Evolutionary conservation across 2,797 vertebrate genomes (phyloP).

Genomic region (Sebastolobus altivelis): DNA sequence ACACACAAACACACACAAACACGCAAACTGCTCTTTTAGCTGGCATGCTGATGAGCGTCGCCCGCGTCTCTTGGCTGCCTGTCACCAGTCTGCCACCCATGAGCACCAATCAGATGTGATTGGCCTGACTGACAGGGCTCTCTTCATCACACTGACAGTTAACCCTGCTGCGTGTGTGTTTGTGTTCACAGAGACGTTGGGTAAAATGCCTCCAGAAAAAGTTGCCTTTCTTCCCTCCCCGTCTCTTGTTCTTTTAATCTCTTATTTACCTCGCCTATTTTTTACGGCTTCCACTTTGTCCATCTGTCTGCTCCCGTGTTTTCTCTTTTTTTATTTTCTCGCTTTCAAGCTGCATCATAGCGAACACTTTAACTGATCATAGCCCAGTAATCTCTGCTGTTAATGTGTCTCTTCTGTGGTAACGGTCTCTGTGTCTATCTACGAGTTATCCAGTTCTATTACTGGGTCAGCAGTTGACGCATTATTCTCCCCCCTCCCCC

Average conservation of each 20-base stretch:
- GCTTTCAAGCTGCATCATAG: conserved; percentile 67
- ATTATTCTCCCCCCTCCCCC: background rate
- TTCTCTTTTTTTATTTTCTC: conserved; percentile 38
- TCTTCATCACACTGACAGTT: conserved; percentile 84
- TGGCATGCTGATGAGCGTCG: conserved; percentile 84
- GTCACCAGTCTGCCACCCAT: conserved; percentile 85
- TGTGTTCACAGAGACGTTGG: conserved; percentile 69
- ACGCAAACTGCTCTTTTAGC: conserved; percentile 84
- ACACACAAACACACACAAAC: conserved; percentile 58
- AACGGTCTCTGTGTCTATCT: conserved; percentile 32
- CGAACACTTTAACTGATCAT: conserved; percentile 67
- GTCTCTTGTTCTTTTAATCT: conserved; percentile 64
- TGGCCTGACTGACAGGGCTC: conserved; percentile 83
- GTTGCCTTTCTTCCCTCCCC: conserved; percentile 62
- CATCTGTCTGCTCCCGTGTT: conserved; percentile 57
- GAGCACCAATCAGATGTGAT: conserved; percentile 86
- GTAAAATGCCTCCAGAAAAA: conserved; percentile 79
- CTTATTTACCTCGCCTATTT: conserved; percentile 62
- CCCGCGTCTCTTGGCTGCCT: conserved; percentile 85
- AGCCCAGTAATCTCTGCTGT: conserved; percentile 60
- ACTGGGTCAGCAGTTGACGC: conserved; percentile 65
- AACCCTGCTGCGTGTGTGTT: conserved; percentile 74
- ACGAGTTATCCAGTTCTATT: conserved; percentile 36
- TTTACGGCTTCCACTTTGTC: conserved; percentile 53
- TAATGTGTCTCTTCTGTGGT: conserved; percentile 59